Evolutionary conservation across 2,113 vertebrate species (phyloP).

Genomic region (Microcebus murinus): DNA sequence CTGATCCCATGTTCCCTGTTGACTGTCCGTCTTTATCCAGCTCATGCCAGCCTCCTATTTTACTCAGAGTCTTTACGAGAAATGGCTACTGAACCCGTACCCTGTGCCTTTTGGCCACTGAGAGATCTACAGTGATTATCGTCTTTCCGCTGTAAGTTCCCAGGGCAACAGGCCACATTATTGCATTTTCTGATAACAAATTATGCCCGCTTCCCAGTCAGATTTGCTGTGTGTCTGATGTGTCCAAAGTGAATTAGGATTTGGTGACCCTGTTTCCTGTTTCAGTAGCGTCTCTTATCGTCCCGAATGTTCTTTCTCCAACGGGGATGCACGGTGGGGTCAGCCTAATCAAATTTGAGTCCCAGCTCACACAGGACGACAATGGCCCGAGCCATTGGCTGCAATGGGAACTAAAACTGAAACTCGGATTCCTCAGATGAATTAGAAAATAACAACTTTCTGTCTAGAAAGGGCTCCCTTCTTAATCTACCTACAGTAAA

Average conservation of each 20-base stretch:
- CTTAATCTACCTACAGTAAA: no score
- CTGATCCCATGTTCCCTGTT: fast-evolving
- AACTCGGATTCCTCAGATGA: neutral
- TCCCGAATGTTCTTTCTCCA: neutral
- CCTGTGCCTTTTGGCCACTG: neutral
- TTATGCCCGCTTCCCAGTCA: neutral
- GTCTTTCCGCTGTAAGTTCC: neutral
- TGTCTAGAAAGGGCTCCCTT: neutral
- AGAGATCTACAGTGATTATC: neutral
- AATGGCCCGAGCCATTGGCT: neutral
- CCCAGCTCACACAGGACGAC: neutral
- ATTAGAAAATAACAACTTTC: neutral
- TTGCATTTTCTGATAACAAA: neutral
- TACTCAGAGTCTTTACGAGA: neutral
- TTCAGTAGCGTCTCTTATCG: neutral
- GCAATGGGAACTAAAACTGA: neutral
- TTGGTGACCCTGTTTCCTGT: neutral
- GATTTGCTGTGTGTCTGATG: fast-evolving
- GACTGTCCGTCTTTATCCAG: no score
- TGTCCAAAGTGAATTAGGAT: neutral
- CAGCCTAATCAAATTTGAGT: neutral
- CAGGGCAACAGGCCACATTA: neutral
- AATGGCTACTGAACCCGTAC: neutral
- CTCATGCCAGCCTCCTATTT: neutral
- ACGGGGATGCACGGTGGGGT: neutral